Evolutionary conservation across 2,113 vertebrate genomes (phyloP).

Genomic region (Malurus elegans): DNA sequence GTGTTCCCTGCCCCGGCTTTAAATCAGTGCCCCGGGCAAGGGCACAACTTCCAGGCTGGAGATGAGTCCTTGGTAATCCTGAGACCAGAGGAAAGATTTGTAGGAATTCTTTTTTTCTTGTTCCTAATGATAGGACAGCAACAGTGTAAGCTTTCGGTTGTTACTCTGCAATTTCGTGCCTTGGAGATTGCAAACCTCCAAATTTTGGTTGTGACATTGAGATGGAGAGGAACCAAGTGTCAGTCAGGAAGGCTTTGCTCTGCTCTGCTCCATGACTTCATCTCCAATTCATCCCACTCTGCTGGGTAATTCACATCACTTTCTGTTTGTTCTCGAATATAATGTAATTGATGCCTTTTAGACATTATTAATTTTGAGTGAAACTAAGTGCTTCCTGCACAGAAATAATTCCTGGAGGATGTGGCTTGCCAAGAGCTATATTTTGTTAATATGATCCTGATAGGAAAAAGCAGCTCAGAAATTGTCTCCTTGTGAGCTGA

Average conservation of each 20-base stretch:
- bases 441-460: background rate
- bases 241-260: background rate
- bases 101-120: background rate
- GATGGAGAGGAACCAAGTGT: background rate
- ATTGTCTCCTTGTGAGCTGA: background rate
- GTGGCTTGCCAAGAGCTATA: background rate
- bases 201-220: background rate
- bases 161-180: background rate
- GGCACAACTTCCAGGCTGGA: background rate
- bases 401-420: background rate
- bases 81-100: background rate
- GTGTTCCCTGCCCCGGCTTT: background rate
- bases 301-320: background rate
- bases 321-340: background rate
- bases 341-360: background rate
- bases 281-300: background rate
- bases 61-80: background rate
- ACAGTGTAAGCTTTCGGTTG: background rate
- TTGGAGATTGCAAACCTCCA: background rate
- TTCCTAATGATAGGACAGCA: background rate
- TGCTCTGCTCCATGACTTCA: background rate
- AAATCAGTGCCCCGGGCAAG: background rate
- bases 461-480: background rate
- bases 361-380: constrained; percentile 2
- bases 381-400: constrained; percentile 1